Conservation (phyloP, 1,140 invertebrate species). For the Heliconius hewitsoni region DNA sequence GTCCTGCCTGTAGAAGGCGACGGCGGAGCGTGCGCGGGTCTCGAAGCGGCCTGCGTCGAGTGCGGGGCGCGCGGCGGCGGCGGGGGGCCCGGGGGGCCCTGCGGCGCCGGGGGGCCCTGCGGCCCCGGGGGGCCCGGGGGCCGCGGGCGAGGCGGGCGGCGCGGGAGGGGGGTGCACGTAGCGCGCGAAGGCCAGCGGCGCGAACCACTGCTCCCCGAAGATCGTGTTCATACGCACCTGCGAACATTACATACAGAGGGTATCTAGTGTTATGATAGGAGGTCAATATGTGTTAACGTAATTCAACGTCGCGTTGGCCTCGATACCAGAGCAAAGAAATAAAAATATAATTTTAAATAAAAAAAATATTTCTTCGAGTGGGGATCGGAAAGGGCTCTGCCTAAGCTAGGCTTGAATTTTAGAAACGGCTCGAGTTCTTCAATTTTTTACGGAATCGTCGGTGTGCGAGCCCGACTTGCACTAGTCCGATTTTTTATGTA, state of each 20-base stretch:
- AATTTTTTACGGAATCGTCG: no score
- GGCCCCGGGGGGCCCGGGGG: constrained; percentile 86
- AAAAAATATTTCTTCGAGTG: no score
- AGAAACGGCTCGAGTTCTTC: no score
- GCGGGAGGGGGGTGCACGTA: constrained; percentile 77
- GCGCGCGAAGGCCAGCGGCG: constrained; percentile 90
- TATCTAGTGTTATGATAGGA: no score
- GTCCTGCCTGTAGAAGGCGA: constrained; percentile 92
- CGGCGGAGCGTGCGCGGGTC: constrained; percentile 83
- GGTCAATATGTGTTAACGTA: no score
- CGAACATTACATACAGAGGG: constrained; percentile 7
- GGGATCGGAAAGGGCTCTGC: no score
- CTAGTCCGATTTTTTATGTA: no score
- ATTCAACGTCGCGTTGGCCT: no score
- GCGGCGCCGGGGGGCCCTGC: constrained; percentile 89
- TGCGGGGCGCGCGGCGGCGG: constrained; percentile 85
- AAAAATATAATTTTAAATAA: no score
- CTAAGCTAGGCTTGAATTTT: no score
- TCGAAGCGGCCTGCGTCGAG: constrained; percentile 90
- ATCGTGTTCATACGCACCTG: constrained; percentile 94
- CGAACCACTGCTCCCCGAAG: constrained; percentile 89
- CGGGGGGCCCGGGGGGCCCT: constrained; percentile 84
- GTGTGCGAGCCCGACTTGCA: no score
- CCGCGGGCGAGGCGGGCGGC: constrained; percentile 40
- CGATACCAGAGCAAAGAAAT: no score